Conservation (phyloP, 2,113 vertebrate species). For the Nematolebias whitei region DNA sequence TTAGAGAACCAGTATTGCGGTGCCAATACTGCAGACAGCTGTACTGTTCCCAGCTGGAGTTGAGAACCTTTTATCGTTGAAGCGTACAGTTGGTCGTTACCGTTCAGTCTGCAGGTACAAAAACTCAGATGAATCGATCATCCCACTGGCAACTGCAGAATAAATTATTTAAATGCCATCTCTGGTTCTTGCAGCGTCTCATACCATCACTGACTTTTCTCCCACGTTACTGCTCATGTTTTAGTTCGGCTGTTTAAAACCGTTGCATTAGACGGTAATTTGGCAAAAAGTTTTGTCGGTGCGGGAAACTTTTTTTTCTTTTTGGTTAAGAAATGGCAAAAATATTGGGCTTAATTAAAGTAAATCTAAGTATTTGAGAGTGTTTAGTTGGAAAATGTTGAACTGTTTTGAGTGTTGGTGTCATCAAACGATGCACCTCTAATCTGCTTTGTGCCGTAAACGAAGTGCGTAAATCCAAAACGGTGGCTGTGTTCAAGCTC, state of each 20-base stretch:
- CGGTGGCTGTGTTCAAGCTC: constrained; percentile 24
- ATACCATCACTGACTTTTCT: constrained; percentile 4
- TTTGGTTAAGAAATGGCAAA: not conserved
- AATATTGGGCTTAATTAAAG: constrained; percentile 25
- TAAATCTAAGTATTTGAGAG: not conserved
- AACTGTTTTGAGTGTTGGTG: no score
- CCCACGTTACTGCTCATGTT: constrained; percentile 12
- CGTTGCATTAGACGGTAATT: not conserved
- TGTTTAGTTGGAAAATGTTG: no score
- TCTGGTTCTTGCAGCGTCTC: constrained; percentile 3
- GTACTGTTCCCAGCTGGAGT: constrained; percentile 75
- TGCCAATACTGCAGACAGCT: constrained; percentile 53
- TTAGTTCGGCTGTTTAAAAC: constrained; percentile 10
- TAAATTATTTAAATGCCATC: constrained; percentile 14
- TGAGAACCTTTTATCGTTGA: constrained; percentile 63
- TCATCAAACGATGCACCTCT: not conserved
- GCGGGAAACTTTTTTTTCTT: constrained; percentile 3
- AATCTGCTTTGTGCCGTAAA: constrained; percentile 19
- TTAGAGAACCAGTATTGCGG: constrained; percentile 37
- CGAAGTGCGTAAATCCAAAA: constrained; percentile 24
- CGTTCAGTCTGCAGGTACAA: constrained; percentile 16
- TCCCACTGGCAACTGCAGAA: constrained; percentile 30
- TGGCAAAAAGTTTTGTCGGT: constrained; percentile 8
- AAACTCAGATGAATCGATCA: constrained; percentile 24
- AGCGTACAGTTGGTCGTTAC: constrained; percentile 13